Base-by-base conservation (phyloP, 2,113 vertebrate species). In the Engystomops pustulosus region DNA sequence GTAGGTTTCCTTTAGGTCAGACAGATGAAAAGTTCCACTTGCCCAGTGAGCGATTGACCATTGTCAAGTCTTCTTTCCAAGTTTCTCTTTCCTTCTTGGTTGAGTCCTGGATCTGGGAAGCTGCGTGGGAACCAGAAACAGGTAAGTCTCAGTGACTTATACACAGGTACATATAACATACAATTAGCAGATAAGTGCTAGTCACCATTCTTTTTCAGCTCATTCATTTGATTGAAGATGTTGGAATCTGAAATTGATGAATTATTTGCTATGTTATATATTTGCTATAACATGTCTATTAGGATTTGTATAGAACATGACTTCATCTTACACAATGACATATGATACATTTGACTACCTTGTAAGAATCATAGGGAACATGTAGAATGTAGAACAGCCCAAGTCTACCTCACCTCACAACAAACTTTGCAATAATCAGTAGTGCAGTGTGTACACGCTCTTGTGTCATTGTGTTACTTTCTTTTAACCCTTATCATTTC, bases 11-110 rank as follows among this genome's bases (percentile, higher is more conserved):
- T n/a, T n/a, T n/a, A n/a, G n/a, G n/a, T n/a, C n/a, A n/a, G n/a
- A n/a, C n/a, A n/a, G 47, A 49, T 49, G 47, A 8, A n/a, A 4
- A 12, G n/a, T 7, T 36, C 15, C 0, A 67, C 44, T 65, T 36
- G 72, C 81, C 58, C 17, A 81, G 23, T 11, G 80, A 58, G 41
- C 38, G 34, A 7, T 83, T 83, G 20, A 76, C 8, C 30, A 45
- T 27, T n/a, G 9, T 49, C 3, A 76, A 23, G 6, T 83, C 30
- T 36, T 49, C 41, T 27, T 27, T 72, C 18, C 41, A n/a, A 32
- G 18, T 67, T n/a, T 76, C 71, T 49, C 7, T 44, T 10, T 34
- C 70, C n/a, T 36, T 76, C 18, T 20, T 25, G 30, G 32, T 20
- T 4, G 34, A 55, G 15, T 74, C n/a, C 14, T 49, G 41, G 15